phyloP scores from a whole-genome alignment of 1,140 invertebrate genomes.

The Mylabris phalerata region DNA sequence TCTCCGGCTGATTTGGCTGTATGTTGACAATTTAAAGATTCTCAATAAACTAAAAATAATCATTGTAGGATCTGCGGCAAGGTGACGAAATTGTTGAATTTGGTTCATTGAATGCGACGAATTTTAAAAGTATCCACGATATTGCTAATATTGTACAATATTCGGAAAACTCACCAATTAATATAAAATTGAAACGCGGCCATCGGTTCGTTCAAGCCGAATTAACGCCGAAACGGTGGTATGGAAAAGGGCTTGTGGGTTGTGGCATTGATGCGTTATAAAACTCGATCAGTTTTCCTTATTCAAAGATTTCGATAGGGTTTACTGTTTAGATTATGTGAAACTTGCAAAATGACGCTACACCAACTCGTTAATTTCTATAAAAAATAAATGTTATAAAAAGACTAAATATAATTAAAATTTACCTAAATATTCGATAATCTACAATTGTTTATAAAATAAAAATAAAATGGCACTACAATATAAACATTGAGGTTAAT shows the following conservation, averaged over 20 bases:
- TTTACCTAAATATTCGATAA: too few species aligned
- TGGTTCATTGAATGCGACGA: conserved; percentile 69
- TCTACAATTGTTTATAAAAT: too few species aligned
- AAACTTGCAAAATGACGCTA: too few species aligned
- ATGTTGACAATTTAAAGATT: conserved; percentile 25
- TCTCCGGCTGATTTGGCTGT: conserved; percentile 77
- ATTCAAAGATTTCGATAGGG: too few species aligned
- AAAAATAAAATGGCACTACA: too few species aligned
- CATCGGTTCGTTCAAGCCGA: conserved; percentile 46
- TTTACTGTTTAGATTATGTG: too few species aligned
- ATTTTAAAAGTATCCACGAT: conserved; percentile 66
- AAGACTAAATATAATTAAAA: too few species aligned
- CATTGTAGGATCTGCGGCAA: conserved; percentile 64
- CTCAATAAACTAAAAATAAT: conserved; percentile 2
- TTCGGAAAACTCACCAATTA: conserved; percentile 57
- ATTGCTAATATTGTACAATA: conserved; percentile 65
- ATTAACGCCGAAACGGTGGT: conserved; percentile 64
- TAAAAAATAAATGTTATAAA: too few species aligned
- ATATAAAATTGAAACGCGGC: conserved; percentile 55
- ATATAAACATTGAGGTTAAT: too few species aligned
- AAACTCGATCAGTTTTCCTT: too few species aligned
- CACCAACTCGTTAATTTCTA: too few species aligned
- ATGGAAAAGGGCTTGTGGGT: conserved; percentile 66
- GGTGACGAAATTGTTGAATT: conserved; percentile 73
- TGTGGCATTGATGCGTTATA: conserved; percentile 52